Base-by-base conservation (phyloP, 2,113 vertebrate genomes). In the Otis tarda region DNA sequence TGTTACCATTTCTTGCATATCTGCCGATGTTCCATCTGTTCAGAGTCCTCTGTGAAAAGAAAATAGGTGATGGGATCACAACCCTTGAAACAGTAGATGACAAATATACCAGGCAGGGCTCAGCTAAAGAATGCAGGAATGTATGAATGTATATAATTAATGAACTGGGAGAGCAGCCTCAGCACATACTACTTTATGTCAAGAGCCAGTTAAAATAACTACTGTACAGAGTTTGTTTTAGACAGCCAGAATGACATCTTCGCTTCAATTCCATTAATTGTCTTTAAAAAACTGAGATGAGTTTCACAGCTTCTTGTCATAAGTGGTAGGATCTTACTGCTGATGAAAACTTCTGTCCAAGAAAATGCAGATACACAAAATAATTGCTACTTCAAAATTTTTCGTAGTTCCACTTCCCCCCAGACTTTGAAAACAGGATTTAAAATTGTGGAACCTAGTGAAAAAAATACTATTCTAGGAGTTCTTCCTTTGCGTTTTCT, bases 21-120 rank as follows among this genome's bases (percentile, higher is more conserved):
- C 97, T 30, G 37, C n/a, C 33, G 95, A 96, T 57, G 83, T 89
- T 75, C 92, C 97, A 4, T 84, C 96, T 75, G 75, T 97, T 37
- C 94, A 55, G n/a, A 87, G 98, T 47, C 96, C 97, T n/a, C 91
- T 98, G 56, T 98, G 88, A 85, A 97, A 94, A 56, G 85, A 97
- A 91, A 82, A 80, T 31, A 47, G 49, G 88, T 39, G 84, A 59
- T 12, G 90, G 50, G 6, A 89, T 98, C 74, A 94, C 90, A 78
- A 28, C 78, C 19, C 95, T 98, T 33, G 89, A 88, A 60, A 95
- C 70, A 31, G 82, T 63, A 52, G 69, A 65, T 25, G 92, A 93
- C 9, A 84, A 88, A 7, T 96, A 96, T 14, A 95, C 81, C 16
- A 83, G 70, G 14, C 20, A 89, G 87, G 43, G 82, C 81, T 74